Evolutionary conservation across 2,113 vertebrate species (phyloP).

Genomic region (Oncorhynchus keta): DNA sequence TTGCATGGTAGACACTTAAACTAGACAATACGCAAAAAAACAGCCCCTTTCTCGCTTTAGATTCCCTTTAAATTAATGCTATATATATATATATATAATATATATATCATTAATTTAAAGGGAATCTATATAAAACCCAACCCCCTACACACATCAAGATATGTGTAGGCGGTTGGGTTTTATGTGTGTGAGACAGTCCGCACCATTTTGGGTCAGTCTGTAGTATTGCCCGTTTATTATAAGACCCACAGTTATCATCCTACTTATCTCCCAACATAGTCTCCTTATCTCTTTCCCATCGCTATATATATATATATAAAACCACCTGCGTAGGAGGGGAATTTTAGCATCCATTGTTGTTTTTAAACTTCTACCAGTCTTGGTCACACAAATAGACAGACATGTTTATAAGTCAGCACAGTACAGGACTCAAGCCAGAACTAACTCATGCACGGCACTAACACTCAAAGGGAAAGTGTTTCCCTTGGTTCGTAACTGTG

Average conservation of each 20-base stretch:
- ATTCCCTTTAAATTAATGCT: too few relatives aligned
- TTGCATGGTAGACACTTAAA: background rate
- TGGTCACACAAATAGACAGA: background rate
- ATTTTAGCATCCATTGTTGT: background rate
- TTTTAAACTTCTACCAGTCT: background rate
- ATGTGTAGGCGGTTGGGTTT: too few relatives aligned
- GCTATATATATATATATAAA: background rate
- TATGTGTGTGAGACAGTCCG: too few relatives aligned
- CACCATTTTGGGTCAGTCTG: too few relatives aligned
- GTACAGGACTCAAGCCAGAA: background rate
- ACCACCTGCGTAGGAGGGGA: conserved; percentile 6
- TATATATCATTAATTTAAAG: too few relatives aligned
- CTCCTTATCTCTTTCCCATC: too few relatives aligned
- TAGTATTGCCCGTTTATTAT: too few relatives aligned
- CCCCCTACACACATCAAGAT: too few relatives aligned
- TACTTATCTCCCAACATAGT: background rate
- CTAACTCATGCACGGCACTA: background rate
- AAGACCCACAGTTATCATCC: too few relatives aligned
- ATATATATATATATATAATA: too few relatives aligned
- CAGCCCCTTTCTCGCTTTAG: background rate
- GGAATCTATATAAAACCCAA: too few relatives aligned
- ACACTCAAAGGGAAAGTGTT: background rate
- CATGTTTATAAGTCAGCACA: background rate
- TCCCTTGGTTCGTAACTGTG: background rate
- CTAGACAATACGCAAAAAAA: background rate